Evolutionary conservation across 2,113 vertebrate species (phyloP).

Genomic region (Mus spicilegus): DNA sequence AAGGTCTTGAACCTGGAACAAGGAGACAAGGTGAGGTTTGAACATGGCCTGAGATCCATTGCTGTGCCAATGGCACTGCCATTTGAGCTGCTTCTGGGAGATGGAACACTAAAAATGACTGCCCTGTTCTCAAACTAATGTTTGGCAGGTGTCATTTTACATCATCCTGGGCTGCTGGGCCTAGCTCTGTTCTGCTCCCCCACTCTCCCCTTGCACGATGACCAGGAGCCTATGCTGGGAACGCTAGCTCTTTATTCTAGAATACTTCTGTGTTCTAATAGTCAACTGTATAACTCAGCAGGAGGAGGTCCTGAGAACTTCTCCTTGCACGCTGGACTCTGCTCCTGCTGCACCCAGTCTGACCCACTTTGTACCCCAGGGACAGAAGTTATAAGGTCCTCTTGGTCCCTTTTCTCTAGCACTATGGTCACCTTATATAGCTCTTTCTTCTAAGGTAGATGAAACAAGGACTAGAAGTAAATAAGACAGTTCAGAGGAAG

Average conservation of each 20-base stretch:
- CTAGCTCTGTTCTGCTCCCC: neutral
- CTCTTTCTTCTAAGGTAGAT: neutral
- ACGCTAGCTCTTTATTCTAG: neutral
- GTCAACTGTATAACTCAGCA: neutral
- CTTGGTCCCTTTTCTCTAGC: neutral
- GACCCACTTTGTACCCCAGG: fast-evolving
- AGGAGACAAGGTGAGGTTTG: neutral
- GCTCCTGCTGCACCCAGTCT: neutral
- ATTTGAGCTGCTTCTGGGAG: fast-evolving
- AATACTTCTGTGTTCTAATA: neutral
- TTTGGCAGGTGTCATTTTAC: neutral
- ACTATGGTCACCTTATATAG: neutral
- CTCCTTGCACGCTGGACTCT: neutral
- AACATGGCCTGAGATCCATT: neutral
- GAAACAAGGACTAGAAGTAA: neutral
- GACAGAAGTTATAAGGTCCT: neutral
- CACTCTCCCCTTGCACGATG: neutral
- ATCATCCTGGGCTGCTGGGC: neutral
- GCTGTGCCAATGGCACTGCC: fast-evolving
- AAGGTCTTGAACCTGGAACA: slow-evolving; percentile 93
- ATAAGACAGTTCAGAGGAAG: neutral
- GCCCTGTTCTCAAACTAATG: neutral
- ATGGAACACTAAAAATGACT: neutral
- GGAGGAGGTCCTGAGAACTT: neutral
- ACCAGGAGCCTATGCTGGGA: neutral